phyloP scores from a whole-genome alignment of 2,113 vertebrate species.

The Semicossyphus pulcher region DNA sequence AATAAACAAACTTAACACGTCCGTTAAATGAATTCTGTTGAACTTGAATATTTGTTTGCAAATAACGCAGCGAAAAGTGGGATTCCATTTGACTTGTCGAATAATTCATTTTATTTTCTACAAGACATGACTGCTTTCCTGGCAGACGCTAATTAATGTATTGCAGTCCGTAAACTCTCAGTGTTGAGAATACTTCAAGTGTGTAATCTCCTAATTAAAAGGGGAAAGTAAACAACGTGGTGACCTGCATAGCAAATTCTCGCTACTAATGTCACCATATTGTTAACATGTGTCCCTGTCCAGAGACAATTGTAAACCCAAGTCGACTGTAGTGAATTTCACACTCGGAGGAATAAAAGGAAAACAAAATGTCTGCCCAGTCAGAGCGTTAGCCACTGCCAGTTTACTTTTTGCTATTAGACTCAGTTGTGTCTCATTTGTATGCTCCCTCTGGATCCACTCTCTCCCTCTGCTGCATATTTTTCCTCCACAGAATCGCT shows the following conservation, averaged over 20 bases:
- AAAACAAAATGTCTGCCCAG: slow-evolving; percentile 27
- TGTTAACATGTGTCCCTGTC: slow-evolving; percentile 58
- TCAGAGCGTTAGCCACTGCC: slow-evolving; percentile 21
- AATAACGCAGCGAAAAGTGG: slow-evolving; percentile 23
- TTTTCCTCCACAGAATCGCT: slow-evolving; percentile 43
- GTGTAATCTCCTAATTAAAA: slow-evolving; percentile 78
- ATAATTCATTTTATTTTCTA: slow-evolving; percentile 41
- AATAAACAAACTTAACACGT: no score
- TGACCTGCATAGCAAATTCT: slow-evolving; percentile 69
- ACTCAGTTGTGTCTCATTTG: slow-evolving; percentile 58
- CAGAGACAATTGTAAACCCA: slow-evolving; percentile 32
- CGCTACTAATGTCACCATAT: slow-evolving; percentile 28
- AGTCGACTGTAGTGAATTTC: slow-evolving; percentile 30
- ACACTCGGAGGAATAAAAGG: slow-evolving; percentile 34
- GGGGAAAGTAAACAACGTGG: slow-evolving; percentile 58
- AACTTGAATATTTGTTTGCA: slow-evolving; percentile 22
- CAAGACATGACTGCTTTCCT: slow-evolving; percentile 42
- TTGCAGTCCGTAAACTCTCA: slow-evolving; percentile 67
- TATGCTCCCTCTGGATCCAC: slow-evolving; percentile 59
- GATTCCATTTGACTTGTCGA: slow-evolving; percentile 40
- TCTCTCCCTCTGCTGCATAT: slow-evolving; percentile 51
- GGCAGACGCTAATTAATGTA: slow-evolving; percentile 69
- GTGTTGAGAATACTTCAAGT: slow-evolving; percentile 70
- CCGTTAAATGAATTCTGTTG: no score
- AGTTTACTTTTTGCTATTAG: slow-evolving; percentile 34